These are phyloP conservation scores for Bombylius discolor DNA, from an alignment of 2,888 invertebrate genomes.

Conservation along the genomic window DNA sequence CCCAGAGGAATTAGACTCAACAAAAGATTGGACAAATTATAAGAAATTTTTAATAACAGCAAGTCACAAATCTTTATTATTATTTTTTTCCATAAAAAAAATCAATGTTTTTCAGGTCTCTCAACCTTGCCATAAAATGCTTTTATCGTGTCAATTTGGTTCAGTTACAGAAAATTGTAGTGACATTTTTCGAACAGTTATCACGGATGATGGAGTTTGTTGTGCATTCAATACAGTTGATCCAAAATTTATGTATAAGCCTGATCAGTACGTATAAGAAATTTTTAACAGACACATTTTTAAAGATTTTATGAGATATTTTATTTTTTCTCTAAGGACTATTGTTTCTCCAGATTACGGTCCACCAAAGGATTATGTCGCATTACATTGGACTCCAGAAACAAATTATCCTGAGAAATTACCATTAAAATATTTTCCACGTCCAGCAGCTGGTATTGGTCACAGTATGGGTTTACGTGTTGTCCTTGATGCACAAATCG, in stretches of 20 bases:
- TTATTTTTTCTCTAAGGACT: background rate
- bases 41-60: constrained; percentile 21
- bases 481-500: constrained; percentile 53
- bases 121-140: constrained; percentile 58
- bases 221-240: constrained; percentile 71
- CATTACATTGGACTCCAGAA: constrained; percentile 61
- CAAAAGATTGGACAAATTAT: constrained; percentile 21
- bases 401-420: constrained; percentile 48
- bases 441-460: constrained; percentile 40
- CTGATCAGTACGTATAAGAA: background rate
- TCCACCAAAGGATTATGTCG: constrained; percentile 37
- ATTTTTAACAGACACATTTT: too few species aligned
- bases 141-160: constrained; percentile 55
- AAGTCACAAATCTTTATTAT: too few species aligned
- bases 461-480: constrained; percentile 59
- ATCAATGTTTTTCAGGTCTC: constrained; percentile 42
- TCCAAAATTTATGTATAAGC: constrained; percentile 45
- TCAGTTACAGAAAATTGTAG: constrained; percentile 46
- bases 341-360: background rate
- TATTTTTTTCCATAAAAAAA: too few species aligned
- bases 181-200: constrained; percentile 55
- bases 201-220: constrained; percentile 74
- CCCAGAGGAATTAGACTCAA: constrained; percentile 6
- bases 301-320: too few species aligned
- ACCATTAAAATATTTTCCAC: constrained; percentile 45